Base-by-base conservation (phyloP, 2,888 invertebrate genomes). In the Pammene aurita region DNA sequence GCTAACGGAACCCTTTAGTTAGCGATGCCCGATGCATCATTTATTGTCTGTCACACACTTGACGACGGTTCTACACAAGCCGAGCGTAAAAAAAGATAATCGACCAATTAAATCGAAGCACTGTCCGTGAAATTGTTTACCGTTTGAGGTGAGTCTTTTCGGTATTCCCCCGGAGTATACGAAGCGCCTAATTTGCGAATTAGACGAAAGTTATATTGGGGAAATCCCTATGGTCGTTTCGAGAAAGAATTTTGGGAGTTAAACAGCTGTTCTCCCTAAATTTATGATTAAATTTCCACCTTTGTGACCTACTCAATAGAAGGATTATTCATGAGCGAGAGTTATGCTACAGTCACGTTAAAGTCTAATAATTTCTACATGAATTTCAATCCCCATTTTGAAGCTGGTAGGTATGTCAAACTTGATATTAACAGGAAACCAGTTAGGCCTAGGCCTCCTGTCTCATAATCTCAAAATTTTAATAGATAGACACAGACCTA, bases 51-150 rank as follows among this genome's bases (percentile, higher is more conserved):
- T 89, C 89, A 84, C 78, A 74, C 80, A 79, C 84, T 84, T 90
- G 90, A 91, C 88, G 85, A 87, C 86, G 90, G 90, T 88, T 78
- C 81, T 77, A 73, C 77, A 72, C 79, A 76, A 75, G 75, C 73
- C 83, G 80, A 82, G 83, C 84, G 85, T 66, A 80, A 84, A 87
- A 89, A 88, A 90, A 87, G 87, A 87, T 88, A 89, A 88, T 86
- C 86, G 83, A 72, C 87, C 90, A 90, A 91, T 91, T 90, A 90
- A 88, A 89, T 89, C 83, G 84, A 88, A 86, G 82, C 87, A 88
- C 83, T 85, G 80, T 75, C 88, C 90, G 89, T 90, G 86, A 90
- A 90, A 91, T 90, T 90, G 88, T 89, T 90, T 88, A 90, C 86
- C 85, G 85, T 86, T 86, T 80, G 83, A 86, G 85, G 84, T 83